Conservation (phyloP, 2,797 vertebrate species). For the Spinibarbus caldwelli region DNA sequence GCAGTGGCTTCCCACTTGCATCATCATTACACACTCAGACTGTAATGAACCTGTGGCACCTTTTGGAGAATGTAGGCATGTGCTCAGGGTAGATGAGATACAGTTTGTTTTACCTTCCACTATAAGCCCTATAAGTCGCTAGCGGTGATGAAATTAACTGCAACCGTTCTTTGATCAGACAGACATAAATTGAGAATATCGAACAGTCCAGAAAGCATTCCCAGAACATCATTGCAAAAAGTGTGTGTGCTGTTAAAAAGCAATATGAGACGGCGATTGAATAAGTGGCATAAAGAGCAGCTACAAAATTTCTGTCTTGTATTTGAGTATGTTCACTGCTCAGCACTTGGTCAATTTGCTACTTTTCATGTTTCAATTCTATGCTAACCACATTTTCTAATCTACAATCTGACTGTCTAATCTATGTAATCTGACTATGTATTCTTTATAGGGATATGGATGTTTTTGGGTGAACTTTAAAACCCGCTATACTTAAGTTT, state of each 20-base stretch:
- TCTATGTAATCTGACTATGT: neutral
- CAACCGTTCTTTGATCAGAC: conserved; percentile 49
- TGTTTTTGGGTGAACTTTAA: neutral
- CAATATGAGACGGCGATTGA: conserved; percentile 12
- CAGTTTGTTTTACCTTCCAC: conserved; percentile 54
- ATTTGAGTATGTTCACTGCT: conserved; percentile 5
- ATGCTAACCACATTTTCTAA: neutral
- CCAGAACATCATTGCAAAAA: conserved; percentile 3
- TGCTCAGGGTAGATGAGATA: conserved; percentile 37
- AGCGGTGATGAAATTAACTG: conserved; percentile 62
- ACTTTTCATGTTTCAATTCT: neutral
- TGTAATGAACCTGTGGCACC: conserved; percentile 33
- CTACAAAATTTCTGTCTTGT: neutral
- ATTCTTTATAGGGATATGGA: neutral
- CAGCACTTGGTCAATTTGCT: too few relatives aligned
- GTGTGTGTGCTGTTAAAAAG: too few relatives aligned
- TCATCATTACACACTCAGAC: conserved; percentile 45
- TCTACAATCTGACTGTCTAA: neutral
- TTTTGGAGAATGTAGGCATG: conserved; percentile 44
- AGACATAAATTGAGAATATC: conserved; percentile 23
- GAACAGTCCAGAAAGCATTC: conserved; percentile 22
- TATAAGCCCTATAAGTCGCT: conserved; percentile 21
- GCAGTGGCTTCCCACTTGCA: conserved; percentile 58
- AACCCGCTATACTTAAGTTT: neutral
- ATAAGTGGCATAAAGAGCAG: conserved; percentile 4